Base-by-base conservation (phyloP, 2,113 vertebrate genomes). In the Silurus glanis region DNA sequence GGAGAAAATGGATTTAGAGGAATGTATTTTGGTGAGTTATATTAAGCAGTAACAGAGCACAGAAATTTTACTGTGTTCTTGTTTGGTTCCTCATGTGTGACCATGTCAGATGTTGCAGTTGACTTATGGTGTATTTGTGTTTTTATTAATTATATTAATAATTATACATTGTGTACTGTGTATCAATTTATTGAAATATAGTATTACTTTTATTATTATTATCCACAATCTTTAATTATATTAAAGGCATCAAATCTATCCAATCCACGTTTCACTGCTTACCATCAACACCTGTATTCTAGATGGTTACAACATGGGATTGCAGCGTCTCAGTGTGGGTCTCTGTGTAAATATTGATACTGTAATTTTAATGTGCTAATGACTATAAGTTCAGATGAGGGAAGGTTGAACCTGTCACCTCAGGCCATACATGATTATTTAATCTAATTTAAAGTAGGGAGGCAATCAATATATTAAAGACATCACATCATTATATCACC, bases 1-100 rank as follows among this genome's bases (percentile, higher is more conserved):
- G 87, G 98, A 99, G 92, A 99, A 99, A 92, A 99, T 99, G 98
- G 98, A 99, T 93, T 95, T 99, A 91, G 98, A 99, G 90, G 98
- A 99, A 92, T 99, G 98, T 91, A 97, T 99, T 82, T 97, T 99
- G 97, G 98, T 99, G 93, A 94, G 92, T 79, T 83, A 49, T 13
- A 62, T 75, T 61, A 64, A 23, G 16, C 17, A 69, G 16, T n/a
- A 28, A 21, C 12, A 62, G 23, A 76, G 53, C 23, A 76, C 23
- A 4, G 2, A 37, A 37, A 8, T 76, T 25, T n/a, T 45, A 25
- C 19, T 25, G 13, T 49, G 25, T 62, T 28, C 45, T 9, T 67
- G 23, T 85, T 67, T n/a, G 16, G 2, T 25, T 56, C 12, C 61
- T 55, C 55, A 16, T 72, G n/a, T 87, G 37, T 84, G 19, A 71